Conservation (phyloP, 2,113 vertebrate species). For the Asarcornis scutulata region DNA sequence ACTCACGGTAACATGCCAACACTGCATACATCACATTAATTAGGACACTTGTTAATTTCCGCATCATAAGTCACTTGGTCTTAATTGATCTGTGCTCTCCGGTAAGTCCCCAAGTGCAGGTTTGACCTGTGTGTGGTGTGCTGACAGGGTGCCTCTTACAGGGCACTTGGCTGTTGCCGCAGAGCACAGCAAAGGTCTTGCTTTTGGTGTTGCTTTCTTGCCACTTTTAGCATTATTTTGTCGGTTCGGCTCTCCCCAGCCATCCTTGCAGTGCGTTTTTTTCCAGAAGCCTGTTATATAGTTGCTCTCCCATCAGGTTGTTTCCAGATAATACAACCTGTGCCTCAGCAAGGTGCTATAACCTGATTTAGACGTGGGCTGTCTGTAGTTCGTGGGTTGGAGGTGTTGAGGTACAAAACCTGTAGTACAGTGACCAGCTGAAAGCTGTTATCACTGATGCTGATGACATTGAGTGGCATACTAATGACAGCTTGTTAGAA, state of each 20-base stretch:
- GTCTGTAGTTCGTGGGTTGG: neutral
- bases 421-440: neutral
- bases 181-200: neutral
- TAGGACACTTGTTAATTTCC: constrained; percentile 11
- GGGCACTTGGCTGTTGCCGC: neutral
- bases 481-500: neutral
- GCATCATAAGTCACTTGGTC: neutral
- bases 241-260: neutral
- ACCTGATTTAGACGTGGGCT: neutral
- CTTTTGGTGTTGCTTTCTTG: neutral
- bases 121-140: neutral
- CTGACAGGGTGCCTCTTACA: neutral
- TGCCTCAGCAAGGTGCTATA: neutral
- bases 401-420: neutral
- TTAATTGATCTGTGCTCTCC: neutral
- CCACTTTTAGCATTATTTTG: neutral
- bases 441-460: neutral
- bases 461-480: neutral
- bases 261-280: fast-evolving
- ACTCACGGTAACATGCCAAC: neutral
- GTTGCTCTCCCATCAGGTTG: neutral
- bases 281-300: neutral
- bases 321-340: neutral
- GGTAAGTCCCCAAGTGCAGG: neutral
- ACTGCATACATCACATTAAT: neutral